Base-by-base conservation (phyloP, 2,797 vertebrate species). In the Botia almorhae region DNA sequence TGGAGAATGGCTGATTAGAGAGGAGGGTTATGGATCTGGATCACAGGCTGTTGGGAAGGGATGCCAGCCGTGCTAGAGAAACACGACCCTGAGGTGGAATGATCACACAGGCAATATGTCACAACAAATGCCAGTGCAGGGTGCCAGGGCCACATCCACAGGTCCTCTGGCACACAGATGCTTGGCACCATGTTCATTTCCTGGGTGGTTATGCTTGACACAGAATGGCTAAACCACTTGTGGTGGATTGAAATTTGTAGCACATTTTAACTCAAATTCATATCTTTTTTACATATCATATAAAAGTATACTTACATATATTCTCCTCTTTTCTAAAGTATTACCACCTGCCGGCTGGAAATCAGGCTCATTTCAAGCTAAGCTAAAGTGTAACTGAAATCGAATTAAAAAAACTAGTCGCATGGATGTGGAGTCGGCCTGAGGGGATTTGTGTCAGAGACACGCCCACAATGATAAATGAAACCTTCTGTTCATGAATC, bases 81-180 rank as follows among this genome's bases (percentile, higher is more conserved):
- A 93, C 92, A 93, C 78, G 89, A 92, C 92, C 93, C 92, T 85
- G 89, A 92, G 92, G 91, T 92, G 90, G 91, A 86, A 89, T 89
- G 86, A 93, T 91, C 89, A 93, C 89, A 90, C 90, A 87, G 87
- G 88, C 93, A 93, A 93, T 93, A 93, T 93, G 91, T 90, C 74
- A 87, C 85, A 87, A 89, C 92, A 94, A 94, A 94, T 91, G 91
- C 89, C 87, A 80, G 86, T 85, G 90, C 87, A 91, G 88, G 90
- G 88, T 90, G 87, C 78, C 63, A 75, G 60, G 69, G 69, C 74
- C 55, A 67, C 74, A 85, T 74, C 84, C 77, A 92, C 92, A 92
- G 91, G 90, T 93, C 90, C 90, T 87, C 88, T 82, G 88, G 90
- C 87, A 90, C 84, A 90, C 91, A 85, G 83, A 89, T 86, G 81